Base-by-base conservation (phyloP, 1,140 invertebrate species). In the Zaprionus davidi region DNA sequence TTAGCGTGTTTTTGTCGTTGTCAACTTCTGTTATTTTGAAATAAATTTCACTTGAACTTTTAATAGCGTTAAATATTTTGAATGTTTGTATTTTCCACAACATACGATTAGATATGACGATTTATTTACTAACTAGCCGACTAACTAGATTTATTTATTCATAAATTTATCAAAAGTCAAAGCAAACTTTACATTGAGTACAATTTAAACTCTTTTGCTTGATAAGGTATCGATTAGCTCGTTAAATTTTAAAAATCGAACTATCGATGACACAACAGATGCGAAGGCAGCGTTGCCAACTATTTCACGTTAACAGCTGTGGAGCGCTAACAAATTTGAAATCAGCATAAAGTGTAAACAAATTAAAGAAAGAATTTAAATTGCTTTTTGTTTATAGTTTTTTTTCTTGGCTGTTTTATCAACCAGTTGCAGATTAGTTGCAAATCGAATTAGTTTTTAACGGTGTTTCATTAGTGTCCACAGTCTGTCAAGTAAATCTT, bases 1-100 rank as follows among this genome's bases (percentile, higher is more conserved):
- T 46, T 46, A 46, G 41, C 41, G 41, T 17, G n/a, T 17, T 46
- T 46, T 46, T 46, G 41, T 46, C 41, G n/a, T 1, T 46, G 41
- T 46, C 41, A 46, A 46, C 41, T 46, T n/a, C 41, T 46, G n/a
- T 46, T 46, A 46, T 20, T 17, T 46, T 46, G n/a, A 46, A 46
- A 46, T 17, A 46, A 46, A 46, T 46, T 46, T 46, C 41, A 46
- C 41, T 46, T 46, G n/a, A 46, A 46, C 7, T 17, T 17, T 46
- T 46, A 46, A 17, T 46, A 17, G 41, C 6, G n/a, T 46, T 46
- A 46, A 46, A 46, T 46, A 17, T 7, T 17, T n/a, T 46, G 17
- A 17, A 6, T 41, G 13, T n/a, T 15, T 15, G 13, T 41, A 17
- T 17, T n/a, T 46, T 46, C 7, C 17, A 7, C 41, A 46, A n/a